phyloP scores from a whole-genome alignment of 2,113 vertebrate species.

The Eudyptes chrysolophus region DNA sequence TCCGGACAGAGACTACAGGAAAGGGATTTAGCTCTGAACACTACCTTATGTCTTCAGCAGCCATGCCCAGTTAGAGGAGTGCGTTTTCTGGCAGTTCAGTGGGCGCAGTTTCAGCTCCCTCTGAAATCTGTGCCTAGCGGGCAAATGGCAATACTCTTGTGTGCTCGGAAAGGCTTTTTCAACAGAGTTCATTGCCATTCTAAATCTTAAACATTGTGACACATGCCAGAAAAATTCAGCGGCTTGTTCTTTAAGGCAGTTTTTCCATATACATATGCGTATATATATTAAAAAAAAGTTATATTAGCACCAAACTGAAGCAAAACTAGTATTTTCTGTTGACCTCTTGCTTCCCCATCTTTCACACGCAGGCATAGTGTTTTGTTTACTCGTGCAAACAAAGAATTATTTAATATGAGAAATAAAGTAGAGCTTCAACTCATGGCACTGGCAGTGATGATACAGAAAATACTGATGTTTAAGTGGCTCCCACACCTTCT shows the following conservation, averaged over 20 bases:
- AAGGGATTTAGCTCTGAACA: not conserved
- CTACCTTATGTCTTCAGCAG: constrained; percentile 29
- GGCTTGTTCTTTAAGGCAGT: constrained; percentile 19
- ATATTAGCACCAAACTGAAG: not conserved
- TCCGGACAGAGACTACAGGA: not conserved
- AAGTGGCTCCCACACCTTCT: not conserved
- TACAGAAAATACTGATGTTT: not conserved
- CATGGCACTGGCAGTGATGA: not conserved
- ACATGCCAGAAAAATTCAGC: constrained; percentile 58
- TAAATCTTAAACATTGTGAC: constrained; percentile 68
- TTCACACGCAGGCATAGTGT: not conserved
- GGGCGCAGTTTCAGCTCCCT: constrained; percentile 22
- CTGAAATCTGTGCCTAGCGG: constrained; percentile 33
- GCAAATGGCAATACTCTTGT: constrained; percentile 25
- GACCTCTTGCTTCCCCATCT: not conserved
- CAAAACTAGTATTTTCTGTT: not conserved
- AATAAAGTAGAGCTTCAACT: not conserved
- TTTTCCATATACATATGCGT: not conserved
- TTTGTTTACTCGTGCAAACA: not conserved
- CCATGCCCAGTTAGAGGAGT: not conserved
- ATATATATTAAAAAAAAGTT: not conserved
- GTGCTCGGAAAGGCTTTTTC: constrained; percentile 28
- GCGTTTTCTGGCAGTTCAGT: not conserved
- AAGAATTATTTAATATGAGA: not conserved
- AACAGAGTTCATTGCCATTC: constrained; percentile 53